phyloP scores from a whole-genome alignment of 2,113 vertebrate genomes.

The Chaenogobius annularis region DNA sequence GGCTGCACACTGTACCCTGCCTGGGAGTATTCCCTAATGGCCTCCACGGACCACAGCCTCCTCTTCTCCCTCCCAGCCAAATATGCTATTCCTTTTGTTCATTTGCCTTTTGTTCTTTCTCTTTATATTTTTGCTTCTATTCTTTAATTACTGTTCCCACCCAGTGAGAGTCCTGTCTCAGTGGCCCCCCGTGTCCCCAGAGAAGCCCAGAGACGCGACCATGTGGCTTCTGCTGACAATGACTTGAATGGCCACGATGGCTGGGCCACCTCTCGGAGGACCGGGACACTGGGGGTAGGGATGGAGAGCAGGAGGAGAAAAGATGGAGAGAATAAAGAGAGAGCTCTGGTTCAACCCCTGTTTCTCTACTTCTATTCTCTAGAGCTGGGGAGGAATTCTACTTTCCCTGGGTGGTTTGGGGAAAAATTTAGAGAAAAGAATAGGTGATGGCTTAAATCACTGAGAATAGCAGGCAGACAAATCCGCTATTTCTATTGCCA shows the following conservation, averaged over 20 bases:
- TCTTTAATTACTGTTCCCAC: conserved; percentile 80
- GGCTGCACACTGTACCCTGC: conserved; percentile 55
- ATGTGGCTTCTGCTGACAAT: conserved; percentile 75
- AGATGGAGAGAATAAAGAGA: conserved; percentile 66
- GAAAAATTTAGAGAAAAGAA: conserved; percentile 53
- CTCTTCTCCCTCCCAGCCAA: conserved; percentile 54
- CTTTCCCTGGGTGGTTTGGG: conserved; percentile 69
- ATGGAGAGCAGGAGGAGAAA: conserved; percentile 42
- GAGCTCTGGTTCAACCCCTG: conserved; percentile 58
- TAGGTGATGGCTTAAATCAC: conserved; percentile 58
- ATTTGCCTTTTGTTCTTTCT: conserved; percentile 76
- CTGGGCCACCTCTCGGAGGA: conserved; percentile 73
- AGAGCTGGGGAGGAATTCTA: conserved; percentile 55
- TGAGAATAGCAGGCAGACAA: conserved; percentile 60
- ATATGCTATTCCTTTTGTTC: conserved; percentile 80
- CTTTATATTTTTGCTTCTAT: conserved; percentile 72
- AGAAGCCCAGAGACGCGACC: conserved; percentile 70
- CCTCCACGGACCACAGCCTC: conserved; percentile 61
- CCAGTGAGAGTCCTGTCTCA: conserved; percentile 65
- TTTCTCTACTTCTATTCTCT: conserved; percentile 58
- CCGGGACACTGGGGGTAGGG: conserved; percentile 37
- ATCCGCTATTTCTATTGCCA: conserved; percentile 46
- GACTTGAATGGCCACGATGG: conserved; percentile 72
- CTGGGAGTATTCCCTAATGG: conserved; percentile 70
- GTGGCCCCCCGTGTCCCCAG: conserved; percentile 59